Evolutionary conservation across 2,113 vertebrate species (phyloP).

Genomic region (Ochotona princeps): DNA sequence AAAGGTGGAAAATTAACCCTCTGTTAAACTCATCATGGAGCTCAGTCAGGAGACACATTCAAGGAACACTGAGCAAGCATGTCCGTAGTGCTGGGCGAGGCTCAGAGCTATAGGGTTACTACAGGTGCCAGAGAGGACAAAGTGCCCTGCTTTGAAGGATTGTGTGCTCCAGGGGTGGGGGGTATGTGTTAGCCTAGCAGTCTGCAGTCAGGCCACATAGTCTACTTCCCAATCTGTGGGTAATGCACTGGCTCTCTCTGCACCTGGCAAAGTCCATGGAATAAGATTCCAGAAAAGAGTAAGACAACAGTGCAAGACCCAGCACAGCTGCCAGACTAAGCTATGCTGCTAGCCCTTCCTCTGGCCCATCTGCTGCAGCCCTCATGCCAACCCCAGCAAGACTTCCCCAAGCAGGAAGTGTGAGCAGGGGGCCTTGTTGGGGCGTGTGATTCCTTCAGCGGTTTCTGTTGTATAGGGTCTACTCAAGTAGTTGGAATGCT

Average conservation of each 20-base stretch:
- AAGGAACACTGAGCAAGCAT: background rate
- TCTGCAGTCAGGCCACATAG: background rate
- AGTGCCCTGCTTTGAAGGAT: background rate
- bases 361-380: background rate
- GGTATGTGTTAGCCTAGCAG: background rate
- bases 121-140: background rate
- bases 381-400: fast-evolving
- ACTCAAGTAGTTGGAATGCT: background rate
- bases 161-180: background rate
- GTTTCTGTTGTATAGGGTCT: background rate
- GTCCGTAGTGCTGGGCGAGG: background rate
- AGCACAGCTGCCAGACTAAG: background rate
- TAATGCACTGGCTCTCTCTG: background rate
- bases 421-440: background rate
- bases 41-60: background rate
- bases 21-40: background rate
- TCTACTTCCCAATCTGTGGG: background rate
- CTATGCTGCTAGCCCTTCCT: background rate
- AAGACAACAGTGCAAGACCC: background rate
- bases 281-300: background rate
- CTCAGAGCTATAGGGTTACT: background rate
- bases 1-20: background rate
- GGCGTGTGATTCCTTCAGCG: background rate
- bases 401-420: background rate
- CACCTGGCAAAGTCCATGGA: background rate